phyloP scores from a whole-genome alignment of 2,797 vertebrate genomes.

The Setipinna tenuifilis region DNA sequence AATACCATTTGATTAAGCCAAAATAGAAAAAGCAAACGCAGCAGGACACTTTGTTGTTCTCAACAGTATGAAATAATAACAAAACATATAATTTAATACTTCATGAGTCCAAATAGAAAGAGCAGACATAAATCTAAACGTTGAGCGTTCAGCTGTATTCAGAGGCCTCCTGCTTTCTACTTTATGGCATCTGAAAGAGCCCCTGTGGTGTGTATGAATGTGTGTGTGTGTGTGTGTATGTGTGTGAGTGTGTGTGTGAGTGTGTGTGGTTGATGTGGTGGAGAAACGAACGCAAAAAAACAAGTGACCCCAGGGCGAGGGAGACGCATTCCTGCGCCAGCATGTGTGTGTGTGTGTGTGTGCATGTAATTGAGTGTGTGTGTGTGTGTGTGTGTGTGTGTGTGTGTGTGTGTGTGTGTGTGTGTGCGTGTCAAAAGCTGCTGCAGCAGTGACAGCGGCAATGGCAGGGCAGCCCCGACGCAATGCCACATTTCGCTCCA shows the following conservation, averaged over 20 bases:
- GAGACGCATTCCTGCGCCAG: no score
- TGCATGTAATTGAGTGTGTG: neutral
- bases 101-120: neutral
- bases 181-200: neutral
- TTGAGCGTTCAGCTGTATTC: neutral
- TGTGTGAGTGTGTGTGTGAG: neutral
- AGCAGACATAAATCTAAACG: neutral
- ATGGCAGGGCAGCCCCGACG: slow-evolving; percentile 10
- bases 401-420: neutral
- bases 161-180: neutral
- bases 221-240: slow-evolving; percentile 1
- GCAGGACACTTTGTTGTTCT: neutral
- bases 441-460: neutral
- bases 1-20: neutral
- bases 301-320: no score
- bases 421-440: neutral
- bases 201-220: neutral
- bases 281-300: no score
- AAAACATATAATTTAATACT: slow-evolving; percentile 6
- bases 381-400: neutral
- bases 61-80: neutral
- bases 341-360: neutral
- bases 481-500: slow-evolving; percentile 37
- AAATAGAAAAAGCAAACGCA: neutral
- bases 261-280: neutral